Evolutionary conservation across 2,113 vertebrate genomes (phyloP).

Genomic region (Engystomops pustulosus): DNA sequence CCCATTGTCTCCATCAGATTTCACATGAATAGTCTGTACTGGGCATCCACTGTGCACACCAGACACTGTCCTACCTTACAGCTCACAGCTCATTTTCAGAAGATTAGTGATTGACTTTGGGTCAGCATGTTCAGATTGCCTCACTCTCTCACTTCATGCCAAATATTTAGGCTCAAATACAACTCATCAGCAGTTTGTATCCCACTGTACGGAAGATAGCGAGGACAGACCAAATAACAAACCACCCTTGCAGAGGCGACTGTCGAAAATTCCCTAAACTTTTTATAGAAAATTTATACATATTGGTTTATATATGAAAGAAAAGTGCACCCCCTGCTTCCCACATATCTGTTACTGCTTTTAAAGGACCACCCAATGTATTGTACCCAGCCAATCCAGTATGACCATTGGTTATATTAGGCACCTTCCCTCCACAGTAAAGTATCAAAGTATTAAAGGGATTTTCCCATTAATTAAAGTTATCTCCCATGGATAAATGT

Average conservation of each 20-base stretch:
- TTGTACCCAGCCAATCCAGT: too few species aligned
- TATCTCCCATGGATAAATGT: too few species aligned
- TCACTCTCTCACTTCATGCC: slow-evolving; percentile 66
- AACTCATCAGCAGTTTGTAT: slow-evolving; percentile 65
- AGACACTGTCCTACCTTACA: slow-evolving; percentile 58
- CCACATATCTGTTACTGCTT: too few species aligned
- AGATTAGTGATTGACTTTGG: slow-evolving; percentile 67
- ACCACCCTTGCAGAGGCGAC: background rate
- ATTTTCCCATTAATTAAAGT: too few species aligned
- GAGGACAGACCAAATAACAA: background rate
- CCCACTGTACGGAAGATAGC: background rate
- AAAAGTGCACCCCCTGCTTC: too few species aligned
- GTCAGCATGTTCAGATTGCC: slow-evolving; percentile 68
- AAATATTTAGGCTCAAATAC: slow-evolving; percentile 60
- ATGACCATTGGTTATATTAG: too few species aligned
- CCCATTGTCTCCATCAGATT: slow-evolving; percentile 77
- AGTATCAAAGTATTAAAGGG: too few species aligned
- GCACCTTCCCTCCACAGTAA: too few species aligned
- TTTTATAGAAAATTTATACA: background rate
- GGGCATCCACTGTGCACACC: slow-evolving; percentile 26
- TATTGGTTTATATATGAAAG: background rate
- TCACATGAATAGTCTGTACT: slow-evolving; percentile 77
- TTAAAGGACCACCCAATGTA: too few species aligned
- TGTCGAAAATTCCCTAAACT: background rate
- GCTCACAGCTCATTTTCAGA: slow-evolving; percentile 59